A percentile compares a stretch with the other conserved stretches of the same genome.
Conservation (phyloP, 2,888 invertebrate species). For the Dromius quadrimaculatus region DNA sequence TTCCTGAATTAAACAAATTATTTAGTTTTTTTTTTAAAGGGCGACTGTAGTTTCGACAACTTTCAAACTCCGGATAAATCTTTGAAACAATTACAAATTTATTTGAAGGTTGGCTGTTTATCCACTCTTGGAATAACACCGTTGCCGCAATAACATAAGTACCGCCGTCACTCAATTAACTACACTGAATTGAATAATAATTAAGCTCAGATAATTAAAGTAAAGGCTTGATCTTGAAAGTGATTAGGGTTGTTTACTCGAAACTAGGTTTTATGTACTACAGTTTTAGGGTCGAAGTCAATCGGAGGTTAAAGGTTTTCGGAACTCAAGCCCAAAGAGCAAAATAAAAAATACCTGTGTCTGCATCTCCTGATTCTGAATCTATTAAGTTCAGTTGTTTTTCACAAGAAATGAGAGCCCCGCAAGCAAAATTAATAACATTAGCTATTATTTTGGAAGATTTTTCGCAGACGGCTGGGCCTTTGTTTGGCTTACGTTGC, state of each 20-base stretch:
- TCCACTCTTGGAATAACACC: not conserved
- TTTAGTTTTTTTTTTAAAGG: not conserved
- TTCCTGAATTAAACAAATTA: conserved; percentile 42
- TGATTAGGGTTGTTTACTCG: too few relatives aligned
- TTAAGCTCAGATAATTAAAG: not conserved
- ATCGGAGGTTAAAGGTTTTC: not conserved
- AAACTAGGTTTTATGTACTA: too few relatives aligned
- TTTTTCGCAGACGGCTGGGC: conserved; percentile 61
- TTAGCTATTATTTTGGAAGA: conserved; percentile 60
- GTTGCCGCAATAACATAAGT: not conserved
- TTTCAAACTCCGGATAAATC: not conserved
- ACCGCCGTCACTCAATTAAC: not conserved
- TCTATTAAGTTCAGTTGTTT: conserved; percentile 76
- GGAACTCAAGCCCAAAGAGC: not conserved
- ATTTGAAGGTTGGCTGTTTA: not conserved
- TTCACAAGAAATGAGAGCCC: conserved; percentile 73
- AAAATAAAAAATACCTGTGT: conserved; percentile 72
- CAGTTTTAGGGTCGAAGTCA: too few relatives aligned
- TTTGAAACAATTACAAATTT: not conserved
- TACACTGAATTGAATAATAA: not conserved
- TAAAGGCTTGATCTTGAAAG: not conserved
- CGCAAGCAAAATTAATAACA: conserved; percentile 65
- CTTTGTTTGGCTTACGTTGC: conserved; percentile 56
- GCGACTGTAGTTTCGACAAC: too few relatives aligned
- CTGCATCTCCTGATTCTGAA: conserved; percentile 79